Percentiles rank a stretch among this genome's conserved stretches.
Evolutionary conservation across 1,140 invertebrate species (phyloP).

Genomic region (Camponotus pennsylvanicus): DNA sequence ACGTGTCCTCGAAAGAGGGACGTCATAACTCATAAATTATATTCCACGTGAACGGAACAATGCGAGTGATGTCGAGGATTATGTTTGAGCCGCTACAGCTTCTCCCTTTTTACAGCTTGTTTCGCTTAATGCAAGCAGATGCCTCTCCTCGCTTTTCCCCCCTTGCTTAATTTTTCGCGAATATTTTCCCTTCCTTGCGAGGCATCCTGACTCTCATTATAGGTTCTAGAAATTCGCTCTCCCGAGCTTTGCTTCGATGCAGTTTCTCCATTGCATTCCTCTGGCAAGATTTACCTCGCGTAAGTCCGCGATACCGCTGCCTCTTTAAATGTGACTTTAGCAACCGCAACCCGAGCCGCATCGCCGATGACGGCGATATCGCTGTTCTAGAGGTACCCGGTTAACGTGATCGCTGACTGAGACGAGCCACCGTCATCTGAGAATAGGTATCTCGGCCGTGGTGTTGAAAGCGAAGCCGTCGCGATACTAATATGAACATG

Average conservation of each 20-base stretch:
- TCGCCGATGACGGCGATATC: constrained; percentile 73
- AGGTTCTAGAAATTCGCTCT: constrained; percentile 18
- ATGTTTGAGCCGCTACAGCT: not conserved
- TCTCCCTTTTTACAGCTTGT: not conserved
- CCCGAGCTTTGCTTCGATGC: constrained; percentile 20
- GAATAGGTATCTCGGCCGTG: constrained; percentile 57
- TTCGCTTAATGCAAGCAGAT: constrained; percentile 29
- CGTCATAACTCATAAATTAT: constrained; percentile 75
- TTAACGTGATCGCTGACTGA: constrained; percentile 73
- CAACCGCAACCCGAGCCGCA: constrained; percentile 12
- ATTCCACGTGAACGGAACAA: constrained; percentile 73
- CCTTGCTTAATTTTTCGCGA: no score
- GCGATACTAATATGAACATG: not conserved
- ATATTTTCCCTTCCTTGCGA: not conserved
- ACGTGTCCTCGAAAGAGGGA: constrained; percentile 7
- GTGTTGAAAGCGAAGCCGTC: constrained; percentile 23
- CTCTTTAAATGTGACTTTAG: constrained; percentile 40
- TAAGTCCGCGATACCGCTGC: constrained; percentile 61
- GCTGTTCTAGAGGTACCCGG: constrained; percentile 34
- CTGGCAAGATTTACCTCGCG: constrained; percentile 69
- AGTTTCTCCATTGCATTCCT: constrained; percentile 62
- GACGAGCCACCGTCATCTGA: constrained; percentile 61
- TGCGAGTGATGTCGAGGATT: constrained; percentile 57
- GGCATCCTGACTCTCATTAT: not conserved
- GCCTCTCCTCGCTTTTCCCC: not conserved